Base-by-base conservation (phyloP, 1,140 invertebrate genomes). In the Helicorthomorpha holstii region DNA sequence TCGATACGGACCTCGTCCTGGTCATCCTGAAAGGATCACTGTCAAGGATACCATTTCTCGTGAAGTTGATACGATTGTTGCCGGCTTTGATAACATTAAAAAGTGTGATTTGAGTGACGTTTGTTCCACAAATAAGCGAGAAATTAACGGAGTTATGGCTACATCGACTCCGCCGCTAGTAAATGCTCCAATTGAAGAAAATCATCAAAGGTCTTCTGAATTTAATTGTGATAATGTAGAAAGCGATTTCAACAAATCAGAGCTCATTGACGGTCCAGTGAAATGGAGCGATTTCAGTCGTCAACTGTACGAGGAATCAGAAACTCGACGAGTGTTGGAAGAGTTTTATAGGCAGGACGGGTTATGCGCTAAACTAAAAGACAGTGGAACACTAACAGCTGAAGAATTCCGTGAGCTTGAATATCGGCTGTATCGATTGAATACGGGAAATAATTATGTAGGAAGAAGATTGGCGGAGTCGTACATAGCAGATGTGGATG, bases 341-440 rank as follows among this genome's bases (percentile, higher is more conserved):
- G 86, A 91, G 70, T 90, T 91, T 69, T 91, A 89, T 68, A 84
- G 85, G 65, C 83, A 83, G 62, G 80, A 80, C 2, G 69, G 75
- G 54, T 27, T 49, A 48, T 54, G 38, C 48, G 48, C 34, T 12
- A 38, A 55, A 34, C 49, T 34, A 27, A 52, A 25, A 70, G 42
- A 58, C 52, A 48, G 58, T 47, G 59, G 63, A 52, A 60, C 66
- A 29, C 58, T 63, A 51, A 65, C 64, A 57, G 67, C 67, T 49
- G 64, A 67, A 52, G 69, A 70, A 54, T 74, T 67, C 46, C 59
- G 79, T 74, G 83, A 90, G 64, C 72, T 90, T 58, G 86, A 91
- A 64, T 90, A 89, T 67, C 82, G 85, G 64, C 64, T 86, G 38
- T 73, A 80, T 55, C 73, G 85, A 56, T 60, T 70, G 46, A 80